Base-by-base conservation (phyloP, 2,797 vertebrate genomes). In the Tympanoctomys barrerae region DNA sequence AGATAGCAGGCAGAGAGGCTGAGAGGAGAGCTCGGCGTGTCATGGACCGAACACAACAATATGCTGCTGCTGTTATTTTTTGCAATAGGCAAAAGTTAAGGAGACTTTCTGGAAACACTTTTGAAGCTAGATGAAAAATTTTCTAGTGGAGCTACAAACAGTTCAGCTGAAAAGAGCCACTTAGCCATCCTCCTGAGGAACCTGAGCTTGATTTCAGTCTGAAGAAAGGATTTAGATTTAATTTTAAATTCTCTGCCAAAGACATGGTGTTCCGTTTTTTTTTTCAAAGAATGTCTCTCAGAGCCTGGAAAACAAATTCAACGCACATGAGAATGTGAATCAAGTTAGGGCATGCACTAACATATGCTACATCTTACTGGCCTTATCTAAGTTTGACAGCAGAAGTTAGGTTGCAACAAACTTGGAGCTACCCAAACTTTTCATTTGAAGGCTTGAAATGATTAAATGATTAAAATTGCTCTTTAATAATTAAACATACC, bases 401-500 rank as follows among this genome's bases (percentile, higher is more conserved):
- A 83, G 1, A 5, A 85, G 91, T 97, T 97, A 93, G 94, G 11
- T 95, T 97, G 92, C 89, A 96, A 87, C 54, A 68, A 89, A 77
- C 70, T 95, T 96, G 26, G 18, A 71, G 61, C 89, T 91, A 97
- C 10, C 57, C 8, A 84, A 96, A 97, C 7, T 71, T 97, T 96
- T 71, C 59, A 93, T 42, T 94, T 87, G 93, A 96, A 95, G 26
- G n/a, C 57, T 94, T 96, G 68, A 86, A 87, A 96, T 97, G 86
- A 96, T 93, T 97, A 94, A 95, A 90, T 96, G 95, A 90, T 97
- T 97, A 97, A 97, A 97, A 28, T 7, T 68, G 93, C 49, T 95
- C 95, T 97, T 97, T 97, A 98, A 96, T 84, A 95, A 97, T 96
- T 97, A 96, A 96, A 92, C 31, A 5, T 87, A 91, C 97, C 98